These are phyloP conservation scores for Pseudochirops cupreus DNA, from an alignment of 2,797 vertebrate species.

Conservation along the genomic window DNA sequence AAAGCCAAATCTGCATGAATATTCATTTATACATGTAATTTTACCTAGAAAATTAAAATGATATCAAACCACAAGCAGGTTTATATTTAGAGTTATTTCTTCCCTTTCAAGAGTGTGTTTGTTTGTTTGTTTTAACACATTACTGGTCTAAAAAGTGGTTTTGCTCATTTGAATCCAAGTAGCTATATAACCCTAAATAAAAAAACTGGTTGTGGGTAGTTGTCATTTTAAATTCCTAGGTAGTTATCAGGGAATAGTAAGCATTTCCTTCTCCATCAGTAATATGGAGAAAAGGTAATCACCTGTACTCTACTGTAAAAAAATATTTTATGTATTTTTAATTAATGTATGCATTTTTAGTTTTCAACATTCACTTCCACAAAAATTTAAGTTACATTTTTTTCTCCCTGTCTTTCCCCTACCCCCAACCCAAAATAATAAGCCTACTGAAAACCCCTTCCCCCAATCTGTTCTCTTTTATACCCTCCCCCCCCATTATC, in stretches of 20 bases:
- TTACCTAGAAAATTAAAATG: constrained; percentile 14
- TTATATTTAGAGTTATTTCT: background rate
- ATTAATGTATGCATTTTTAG: no score
- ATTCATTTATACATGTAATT: background rate
- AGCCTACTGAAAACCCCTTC: no score
- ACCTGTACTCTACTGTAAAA: background rate
- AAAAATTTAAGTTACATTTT: no score
- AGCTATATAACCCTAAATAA: background rate
- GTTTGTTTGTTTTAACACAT: background rate
- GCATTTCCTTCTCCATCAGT: background rate
- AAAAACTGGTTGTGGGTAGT: background rate
- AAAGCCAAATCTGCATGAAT: background rate
- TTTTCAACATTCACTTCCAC: no score
- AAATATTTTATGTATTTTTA: no score
- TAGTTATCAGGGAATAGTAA: background rate
- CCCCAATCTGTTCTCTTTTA: no score
- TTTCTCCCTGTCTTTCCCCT: no score
- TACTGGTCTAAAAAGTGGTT: background rate
- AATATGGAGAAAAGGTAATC: background rate
- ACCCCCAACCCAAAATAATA: no score
- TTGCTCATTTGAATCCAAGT: background rate
- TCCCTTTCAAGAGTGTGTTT: background rate
- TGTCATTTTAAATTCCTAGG: background rate
- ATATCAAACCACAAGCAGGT: background rate
- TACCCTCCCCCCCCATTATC: no score